These are phyloP conservation scores for Thrips palmi DNA, from an alignment of 1,140 invertebrate species.

Conservation along the genomic window DNA sequence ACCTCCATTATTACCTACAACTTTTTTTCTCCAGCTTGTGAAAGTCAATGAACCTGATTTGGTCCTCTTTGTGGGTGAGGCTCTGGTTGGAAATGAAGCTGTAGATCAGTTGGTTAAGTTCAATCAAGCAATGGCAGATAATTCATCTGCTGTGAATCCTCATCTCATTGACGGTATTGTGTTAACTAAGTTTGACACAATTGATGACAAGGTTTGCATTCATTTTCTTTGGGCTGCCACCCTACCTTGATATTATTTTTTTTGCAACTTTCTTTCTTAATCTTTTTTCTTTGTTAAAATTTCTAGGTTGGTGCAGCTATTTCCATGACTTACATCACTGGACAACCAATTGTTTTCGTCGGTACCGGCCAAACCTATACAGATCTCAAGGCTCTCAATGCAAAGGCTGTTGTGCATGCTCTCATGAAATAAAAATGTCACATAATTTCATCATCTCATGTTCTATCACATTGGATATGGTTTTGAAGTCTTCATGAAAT, in stretches of 20 bases:
- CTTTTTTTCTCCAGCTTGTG: constrained; percentile 32
- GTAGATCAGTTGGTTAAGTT: constrained; percentile 98
- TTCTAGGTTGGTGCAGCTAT: constrained; percentile 91
- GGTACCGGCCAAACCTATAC: constrained; percentile 99
- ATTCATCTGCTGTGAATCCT: constrained; percentile 61
- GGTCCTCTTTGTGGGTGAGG: constrained; percentile 97
- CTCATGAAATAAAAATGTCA: constrained; percentile 70
- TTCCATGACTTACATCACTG: constrained; percentile 99
- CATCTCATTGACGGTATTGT: constrained; percentile 96
- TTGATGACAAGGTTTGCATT: constrained; percentile 80
- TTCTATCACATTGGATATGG: too few species aligned
- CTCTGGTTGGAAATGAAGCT: constrained; percentile 98
- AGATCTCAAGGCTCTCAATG: constrained; percentile 92
- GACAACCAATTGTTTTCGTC: constrained; percentile 98
- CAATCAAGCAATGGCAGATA: constrained; percentile 88
- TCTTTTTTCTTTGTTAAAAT: constrained; percentile 11
- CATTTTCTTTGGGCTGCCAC: not conserved
- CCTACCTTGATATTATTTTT: constrained; percentile 4
- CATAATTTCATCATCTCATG: too few species aligned
- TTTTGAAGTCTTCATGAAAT: too few species aligned
- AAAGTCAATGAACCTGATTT: constrained; percentile 87
- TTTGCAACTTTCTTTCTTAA: constrained; percentile 5
- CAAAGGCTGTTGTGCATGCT: constrained; percentile 88
- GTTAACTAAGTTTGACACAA: constrained; percentile 96
- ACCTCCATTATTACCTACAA: not conserved